Evolutionary conservation across 2,113 vertebrate species (phyloP).

Genomic region (Thunnus maccoyii): DNA sequence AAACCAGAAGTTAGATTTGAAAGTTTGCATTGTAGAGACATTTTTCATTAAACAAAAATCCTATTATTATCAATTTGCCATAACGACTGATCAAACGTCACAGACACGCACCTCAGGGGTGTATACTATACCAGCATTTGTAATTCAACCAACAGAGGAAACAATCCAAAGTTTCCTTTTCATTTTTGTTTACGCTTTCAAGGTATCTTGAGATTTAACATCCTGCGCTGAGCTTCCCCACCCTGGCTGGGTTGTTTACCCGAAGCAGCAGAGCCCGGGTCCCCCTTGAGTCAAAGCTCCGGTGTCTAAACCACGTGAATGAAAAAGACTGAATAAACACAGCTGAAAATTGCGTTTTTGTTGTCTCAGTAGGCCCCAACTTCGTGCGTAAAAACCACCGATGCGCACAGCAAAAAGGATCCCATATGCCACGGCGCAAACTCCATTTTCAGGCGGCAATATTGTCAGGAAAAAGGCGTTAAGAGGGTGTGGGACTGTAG

Average conservation of each 20-base stretch:
- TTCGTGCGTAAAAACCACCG: conserved; percentile 36
- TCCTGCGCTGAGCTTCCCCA: neutral
- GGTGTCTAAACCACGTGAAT: neutral
- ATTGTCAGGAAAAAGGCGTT: neutral
- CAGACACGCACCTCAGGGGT: no score
- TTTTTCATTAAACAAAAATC: neutral
- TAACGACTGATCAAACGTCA: no score
- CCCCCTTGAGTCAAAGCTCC: neutral
- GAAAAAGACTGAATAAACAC: neutral
- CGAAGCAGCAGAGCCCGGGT: neutral
- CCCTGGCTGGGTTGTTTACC: neutral
- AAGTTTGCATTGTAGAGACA: neutral
- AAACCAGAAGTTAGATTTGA: no score
- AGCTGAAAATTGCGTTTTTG: neutral
- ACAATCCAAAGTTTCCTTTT: neutral
- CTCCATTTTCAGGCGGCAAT: no score
- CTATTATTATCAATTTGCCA: no score
- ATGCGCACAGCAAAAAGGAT: conserved; percentile 2
- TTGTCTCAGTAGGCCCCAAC: neutral
- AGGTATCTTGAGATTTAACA: no score
- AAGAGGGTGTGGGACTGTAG: neutral
- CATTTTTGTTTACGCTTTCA: neutral
- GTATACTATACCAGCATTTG: no score
- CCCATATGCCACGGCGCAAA: no score
- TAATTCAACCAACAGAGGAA: neutral